phyloP scores from a whole-genome alignment of 2,888 invertebrate species.

The Isoperla grammatica region DNA sequence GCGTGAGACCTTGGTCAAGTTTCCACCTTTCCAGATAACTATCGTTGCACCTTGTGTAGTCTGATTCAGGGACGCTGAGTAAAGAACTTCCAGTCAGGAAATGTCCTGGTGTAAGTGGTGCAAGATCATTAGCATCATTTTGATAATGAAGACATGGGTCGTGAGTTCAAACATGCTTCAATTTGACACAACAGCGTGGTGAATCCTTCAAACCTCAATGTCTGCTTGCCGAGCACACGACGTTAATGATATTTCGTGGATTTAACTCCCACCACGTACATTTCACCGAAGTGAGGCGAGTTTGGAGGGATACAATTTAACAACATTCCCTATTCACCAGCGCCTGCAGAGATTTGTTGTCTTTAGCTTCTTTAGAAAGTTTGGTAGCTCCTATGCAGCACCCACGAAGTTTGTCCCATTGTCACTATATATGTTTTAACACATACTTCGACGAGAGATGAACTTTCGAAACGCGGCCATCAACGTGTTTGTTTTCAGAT shows the following conservation, averaged over 20 bases:
- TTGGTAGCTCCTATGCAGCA: no score
- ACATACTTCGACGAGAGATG: slow-evolving; percentile 18
- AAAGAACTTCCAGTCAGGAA: slow-evolving; percentile 35
- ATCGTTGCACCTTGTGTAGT: background rate
- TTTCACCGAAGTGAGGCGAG: slow-evolving; percentile 38
- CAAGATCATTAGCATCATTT: slow-evolving; percentile 35
- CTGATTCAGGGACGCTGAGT: slow-evolving; percentile 32
- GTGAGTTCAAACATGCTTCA: slow-evolving; percentile 38
- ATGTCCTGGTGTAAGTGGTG: slow-evolving; percentile 36
- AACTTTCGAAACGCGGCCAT: slow-evolving; percentile 19
- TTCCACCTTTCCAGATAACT: slow-evolving; percentile 29
- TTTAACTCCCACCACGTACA: slow-evolving; percentile 39
- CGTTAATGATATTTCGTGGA: slow-evolving; percentile 37
- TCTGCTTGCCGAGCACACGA: slow-evolving; percentile 25
- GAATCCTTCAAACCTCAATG: slow-evolving; percentile 37
- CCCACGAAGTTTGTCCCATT: slow-evolving; percentile 5
- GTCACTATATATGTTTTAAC: slow-evolving; percentile 21
- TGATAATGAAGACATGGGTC: slow-evolving; percentile 36
- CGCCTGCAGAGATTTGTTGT: background rate
- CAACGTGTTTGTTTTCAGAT: slow-evolving; percentile 19
- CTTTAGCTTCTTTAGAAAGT: no score
- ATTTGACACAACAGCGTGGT: slow-evolving; percentile 37
- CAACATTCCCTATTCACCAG: slow-evolving; percentile 27
- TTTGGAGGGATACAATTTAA: slow-evolving; percentile 38
- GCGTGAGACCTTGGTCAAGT: slow-evolving; percentile 24